Conservation (phyloP, 2,888 invertebrate genomes). For the Troides oblongomaculatus region DNA sequence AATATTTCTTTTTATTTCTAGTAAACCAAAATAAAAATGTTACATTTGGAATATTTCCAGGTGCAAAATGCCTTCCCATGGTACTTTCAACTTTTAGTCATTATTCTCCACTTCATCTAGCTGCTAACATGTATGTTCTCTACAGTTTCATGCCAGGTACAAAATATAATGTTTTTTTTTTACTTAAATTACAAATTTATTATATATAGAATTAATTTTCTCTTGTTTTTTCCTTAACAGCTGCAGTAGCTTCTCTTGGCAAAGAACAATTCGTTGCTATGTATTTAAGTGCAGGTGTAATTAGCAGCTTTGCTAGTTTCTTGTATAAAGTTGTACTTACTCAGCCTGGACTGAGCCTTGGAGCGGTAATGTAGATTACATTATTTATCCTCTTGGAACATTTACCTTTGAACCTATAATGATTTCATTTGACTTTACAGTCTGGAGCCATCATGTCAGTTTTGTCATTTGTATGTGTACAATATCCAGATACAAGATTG, state of each 20-base stretch:
- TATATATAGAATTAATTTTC: background rate
- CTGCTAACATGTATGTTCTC: constrained; percentile 97
- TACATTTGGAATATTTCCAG: constrained; percentile 64
- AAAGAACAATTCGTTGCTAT: constrained; percentile 95
- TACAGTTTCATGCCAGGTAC: constrained; percentile 87
- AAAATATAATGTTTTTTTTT: background rate
- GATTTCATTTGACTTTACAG: constrained; percentile 74
- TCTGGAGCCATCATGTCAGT: constrained; percentile 97
- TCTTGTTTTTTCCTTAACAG: constrained; percentile 50
- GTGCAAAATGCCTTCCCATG: constrained; percentile 91
- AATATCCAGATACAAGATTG: constrained; percentile 93
- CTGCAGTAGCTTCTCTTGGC: constrained; percentile 87
- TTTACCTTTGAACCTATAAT: constrained; percentile 6
- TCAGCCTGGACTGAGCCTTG: constrained; percentile 89
- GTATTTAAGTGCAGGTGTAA: constrained; percentile 92
- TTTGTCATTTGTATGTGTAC: constrained; percentile 91
- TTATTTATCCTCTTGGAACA: constrained; percentile 33
- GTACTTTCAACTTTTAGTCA: constrained; percentile 97
- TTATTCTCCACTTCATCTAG: constrained; percentile 90
- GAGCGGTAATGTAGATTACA: constrained; percentile 87
- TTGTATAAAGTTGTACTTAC: constrained; percentile 86
- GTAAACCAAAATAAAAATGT: constrained; percentile 5
- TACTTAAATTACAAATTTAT: background rate
- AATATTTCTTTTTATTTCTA: background rate
- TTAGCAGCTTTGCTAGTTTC: constrained; percentile 92